Base-by-base conservation (phyloP, 2,888 invertebrate genomes). In the Drosophila mayaguana region DNA sequence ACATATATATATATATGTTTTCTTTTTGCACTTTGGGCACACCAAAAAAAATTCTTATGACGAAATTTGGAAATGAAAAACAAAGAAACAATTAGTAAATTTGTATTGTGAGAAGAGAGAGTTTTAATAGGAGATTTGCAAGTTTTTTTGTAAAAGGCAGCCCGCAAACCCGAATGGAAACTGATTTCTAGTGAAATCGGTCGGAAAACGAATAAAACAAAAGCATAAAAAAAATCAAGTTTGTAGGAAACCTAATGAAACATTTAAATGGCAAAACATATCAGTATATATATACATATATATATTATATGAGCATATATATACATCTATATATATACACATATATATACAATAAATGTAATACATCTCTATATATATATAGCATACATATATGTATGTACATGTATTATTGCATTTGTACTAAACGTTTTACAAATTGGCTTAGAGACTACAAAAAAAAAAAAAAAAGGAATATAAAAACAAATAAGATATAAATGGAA, bases 381-480 rank as follows among this genome's bases (percentile, higher is more conserved):
- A 74, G 53, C 67, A 62, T 62, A 74, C 61, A 85, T 74, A 80
- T 75, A 71, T 83, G 69, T 80, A 83, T 80, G 70, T 76, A 78
- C 62, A 72, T 79, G 78, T 71, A 83, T 78, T 86, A 88, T 81
- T 89, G 83, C 87, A 89, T 89, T 89, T 89, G 88, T 89, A 89
- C 89, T 88, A 88, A 88, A 89, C 80, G 81, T 81, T 89, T 88
- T 88, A 88, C 86, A 86, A 86, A 88, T 88, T 89, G 88, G 88
- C 88, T 75, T 88, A 86, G 80, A 78, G 70, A 79, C 70, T 78
- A 63, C 8, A 11, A 53, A 25, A 45, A 54, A 54, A 43, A 53
- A 56, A 57, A 16, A 8, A 42, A 11, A 18, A 18, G 11, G 5
- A 38, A 34, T 14, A 51, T 0, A 20, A 34, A 20, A 50, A 8